These are phyloP conservation scores for Selenia dentaria DNA, from an alignment of 2,888 invertebrate species.

Conservation along the genomic window DNA sequence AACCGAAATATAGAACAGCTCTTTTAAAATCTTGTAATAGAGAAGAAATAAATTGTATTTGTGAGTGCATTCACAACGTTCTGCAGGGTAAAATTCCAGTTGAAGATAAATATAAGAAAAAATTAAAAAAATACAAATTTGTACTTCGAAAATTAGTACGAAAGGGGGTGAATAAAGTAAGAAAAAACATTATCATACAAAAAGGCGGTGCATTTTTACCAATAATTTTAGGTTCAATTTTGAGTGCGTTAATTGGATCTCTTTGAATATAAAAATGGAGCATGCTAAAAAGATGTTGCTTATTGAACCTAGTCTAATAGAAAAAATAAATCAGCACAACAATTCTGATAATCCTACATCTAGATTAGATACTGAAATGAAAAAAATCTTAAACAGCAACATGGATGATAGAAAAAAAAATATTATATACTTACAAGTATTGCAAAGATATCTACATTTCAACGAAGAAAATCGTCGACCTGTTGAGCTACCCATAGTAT, in stretches of 20 bases:
- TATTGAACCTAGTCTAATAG: slow-evolving; percentile 27
- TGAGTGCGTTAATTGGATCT: slow-evolving; percentile 26
- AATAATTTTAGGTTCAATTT: slow-evolving; percentile 32
- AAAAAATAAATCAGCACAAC: slow-evolving; percentile 19
- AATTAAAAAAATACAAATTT: too few species aligned
- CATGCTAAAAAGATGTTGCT: slow-evolving; percentile 25
- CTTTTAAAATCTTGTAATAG: too few species aligned
- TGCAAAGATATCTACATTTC: slow-evolving; percentile 37
- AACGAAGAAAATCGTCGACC: slow-evolving; percentile 24
- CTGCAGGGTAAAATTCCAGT: too few species aligned
- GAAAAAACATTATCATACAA: slow-evolving; percentile 33
- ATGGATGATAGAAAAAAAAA: slow-evolving; percentile 35
- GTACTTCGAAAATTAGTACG: not conserved
- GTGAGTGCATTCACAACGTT: too few species aligned
- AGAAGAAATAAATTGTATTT: too few species aligned
- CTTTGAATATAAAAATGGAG: slow-evolving; percentile 28
- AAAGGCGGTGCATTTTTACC: slow-evolving; percentile 35
- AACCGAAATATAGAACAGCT: too few species aligned
- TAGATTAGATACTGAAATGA: slow-evolving; percentile 26
- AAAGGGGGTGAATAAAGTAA: too few species aligned
- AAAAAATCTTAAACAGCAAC: slow-evolving; percentile 24
- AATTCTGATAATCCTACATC: slow-evolving; percentile 17
- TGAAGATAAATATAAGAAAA: too few species aligned
- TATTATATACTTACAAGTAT: slow-evolving; percentile 32
- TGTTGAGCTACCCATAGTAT: slow-evolving; percentile 8